These are phyloP conservation scores for Oryzias celebensis DNA, from an alignment of 2,113 vertebrate species.

Conservation along the genomic window DNA sequence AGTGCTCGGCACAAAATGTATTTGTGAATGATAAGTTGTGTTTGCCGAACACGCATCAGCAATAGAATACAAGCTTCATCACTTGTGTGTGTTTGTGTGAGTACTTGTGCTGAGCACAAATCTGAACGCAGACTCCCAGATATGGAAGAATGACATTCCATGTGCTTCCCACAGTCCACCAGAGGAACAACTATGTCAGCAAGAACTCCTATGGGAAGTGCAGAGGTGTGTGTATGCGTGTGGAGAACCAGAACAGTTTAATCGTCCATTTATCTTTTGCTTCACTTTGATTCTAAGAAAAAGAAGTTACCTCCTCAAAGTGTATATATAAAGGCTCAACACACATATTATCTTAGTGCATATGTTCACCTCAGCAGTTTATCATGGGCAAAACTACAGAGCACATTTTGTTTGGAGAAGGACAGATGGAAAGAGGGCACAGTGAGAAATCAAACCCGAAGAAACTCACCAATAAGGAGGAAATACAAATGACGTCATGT, in stretches of 20 bases:
- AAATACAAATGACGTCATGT: not conserved
- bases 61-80: not conserved
- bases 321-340: conserved; percentile 25
- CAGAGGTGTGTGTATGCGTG: conserved; percentile 32
- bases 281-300: conserved; percentile 32
- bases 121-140: conserved; percentile 43
- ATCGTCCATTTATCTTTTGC: conserved; percentile 19
- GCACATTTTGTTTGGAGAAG: conserved; percentile 34
- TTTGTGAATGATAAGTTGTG: not conserved
- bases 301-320: conserved; percentile 3
- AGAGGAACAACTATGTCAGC: conserved; percentile 60
- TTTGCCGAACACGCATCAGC: not conserved
- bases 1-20: too few species aligned
- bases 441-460: not conserved
- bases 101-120: conserved; percentile 17
- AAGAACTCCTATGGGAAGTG: conserved; percentile 34
- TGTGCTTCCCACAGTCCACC: conserved; percentile 62
- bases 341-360: not conserved
- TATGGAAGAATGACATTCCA: conserved; percentile 58
- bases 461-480: not conserved
- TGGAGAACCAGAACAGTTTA: conserved; percentile 3
- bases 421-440: conserved; percentile 3
- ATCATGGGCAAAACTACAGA: conserved; percentile 36
- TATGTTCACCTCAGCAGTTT: conserved; percentile 45
- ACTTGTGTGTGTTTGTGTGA: not conserved